These are phyloP conservation scores for Oncorhynchus clarkii DNA, from an alignment of 2,113 vertebrate genomes.

Conservation along the genomic window DNA sequence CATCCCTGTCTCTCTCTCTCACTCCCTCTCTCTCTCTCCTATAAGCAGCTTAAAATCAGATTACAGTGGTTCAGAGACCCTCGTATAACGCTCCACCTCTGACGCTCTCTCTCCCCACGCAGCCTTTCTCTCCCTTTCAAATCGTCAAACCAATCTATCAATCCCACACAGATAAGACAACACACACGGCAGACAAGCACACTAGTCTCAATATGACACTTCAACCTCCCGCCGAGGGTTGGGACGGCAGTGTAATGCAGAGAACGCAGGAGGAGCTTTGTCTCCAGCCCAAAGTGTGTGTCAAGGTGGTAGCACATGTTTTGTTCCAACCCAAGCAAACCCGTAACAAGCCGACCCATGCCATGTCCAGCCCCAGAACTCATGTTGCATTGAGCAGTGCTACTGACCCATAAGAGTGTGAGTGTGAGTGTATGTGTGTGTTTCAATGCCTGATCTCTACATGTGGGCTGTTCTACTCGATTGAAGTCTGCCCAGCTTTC, in stretches of 20 bases:
- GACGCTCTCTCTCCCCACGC: background rate
- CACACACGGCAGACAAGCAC: no score
- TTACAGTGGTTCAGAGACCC: slow-evolving; percentile 48
- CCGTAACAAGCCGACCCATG: background rate
- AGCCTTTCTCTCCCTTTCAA: background rate
- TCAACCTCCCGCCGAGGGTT: no score
- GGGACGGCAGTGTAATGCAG: no score
- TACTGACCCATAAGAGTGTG: background rate
- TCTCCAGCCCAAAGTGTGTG: no score
- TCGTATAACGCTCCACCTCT: background rate
- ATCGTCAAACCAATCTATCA: slow-evolving; percentile 27
- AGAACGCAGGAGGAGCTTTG: slow-evolving; percentile 55
- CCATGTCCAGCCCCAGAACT: background rate
- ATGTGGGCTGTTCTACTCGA: slow-evolving; percentile 1
- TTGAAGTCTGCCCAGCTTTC: background rate
- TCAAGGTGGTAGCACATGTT: background rate
- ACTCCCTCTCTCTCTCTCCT: slow-evolving; percentile 16
- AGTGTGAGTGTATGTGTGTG: background rate
- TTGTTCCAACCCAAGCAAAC: background rate
- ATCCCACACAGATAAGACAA: background rate
- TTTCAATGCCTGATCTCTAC: background rate
- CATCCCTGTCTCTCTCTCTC: background rate
- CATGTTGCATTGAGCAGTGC: background rate
- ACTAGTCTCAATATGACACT: no score
- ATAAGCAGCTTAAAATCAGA: slow-evolving; percentile 67